Evolutionary conservation across 2,797 vertebrate genomes (phyloP), one percentile per base, ranked within the genome.

Genomic region (Spea hammondii): DNA sequence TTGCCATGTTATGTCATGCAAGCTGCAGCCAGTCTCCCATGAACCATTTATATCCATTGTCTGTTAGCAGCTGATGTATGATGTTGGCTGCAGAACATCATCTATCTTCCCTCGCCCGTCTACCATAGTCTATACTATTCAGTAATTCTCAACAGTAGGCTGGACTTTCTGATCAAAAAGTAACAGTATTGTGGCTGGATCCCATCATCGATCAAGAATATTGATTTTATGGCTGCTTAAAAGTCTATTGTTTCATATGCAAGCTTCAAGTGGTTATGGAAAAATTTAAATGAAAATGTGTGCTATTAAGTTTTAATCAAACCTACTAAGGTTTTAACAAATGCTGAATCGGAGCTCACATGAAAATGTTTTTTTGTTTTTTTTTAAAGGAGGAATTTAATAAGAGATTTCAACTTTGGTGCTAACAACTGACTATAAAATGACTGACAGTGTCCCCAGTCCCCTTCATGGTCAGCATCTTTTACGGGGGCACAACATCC

Each of bases 31-130:
- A 57, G 70, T 73, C 79, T 74, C 74, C 78, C 79, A 79, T 80
- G 79, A 65, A 67, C 79, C 78, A 79, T 77, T 76, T 81, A 80
- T 83, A 80, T 77, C 74, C 66, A 73, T 79, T 77, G 78, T 83
- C 82, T 79, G 75, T 84, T 70, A 64, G 74, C 48, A 53, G 54
- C 72, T 77, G 79, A 84, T 74, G 73, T 82, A 83, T 83, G 74
- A 79, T 83, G 71, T 83, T 64, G 73, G 82, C 59, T 70, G 69
- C 64, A 80, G 72, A 64, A 83, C 47, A 73, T 83, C 76, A 84
- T 84, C 82, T 76, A 54, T 84, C 82, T 83, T 84, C 73, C n/a
- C 60, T 60, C 57, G 32, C 48, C 4, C 62, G 72, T 74, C 69
- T 84, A 79, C 54, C 50, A 45, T 32, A 62, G 70, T 76, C 32